Percentiles rank a stretch among this genome's conserved stretches.
phyloP scores from a whole-genome alignment of 2,113 vertebrate genomes.

The Etia nguti region DNA sequence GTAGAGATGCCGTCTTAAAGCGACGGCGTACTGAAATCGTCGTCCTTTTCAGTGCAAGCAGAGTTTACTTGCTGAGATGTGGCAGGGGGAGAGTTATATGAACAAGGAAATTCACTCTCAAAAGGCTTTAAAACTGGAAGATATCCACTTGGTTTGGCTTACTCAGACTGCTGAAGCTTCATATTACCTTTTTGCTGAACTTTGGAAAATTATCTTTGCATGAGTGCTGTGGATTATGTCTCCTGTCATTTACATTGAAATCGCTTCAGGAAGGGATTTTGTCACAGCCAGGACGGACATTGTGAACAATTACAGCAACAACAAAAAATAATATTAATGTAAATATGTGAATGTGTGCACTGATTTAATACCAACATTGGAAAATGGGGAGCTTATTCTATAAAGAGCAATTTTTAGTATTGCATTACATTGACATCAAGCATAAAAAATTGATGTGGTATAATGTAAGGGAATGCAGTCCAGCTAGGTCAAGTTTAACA shows the following conservation, averaged over 20 bases:
- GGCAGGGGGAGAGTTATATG: background rate
- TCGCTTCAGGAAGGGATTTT: background rate
- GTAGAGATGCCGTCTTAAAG: background rate
- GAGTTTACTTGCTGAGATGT: background rate
- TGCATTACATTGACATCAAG: background rate
- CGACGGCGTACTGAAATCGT: background rate
- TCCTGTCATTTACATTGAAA: background rate
- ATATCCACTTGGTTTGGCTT: background rate
- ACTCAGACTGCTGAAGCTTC: background rate
- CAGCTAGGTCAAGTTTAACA: background rate
- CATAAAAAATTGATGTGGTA: background rate
- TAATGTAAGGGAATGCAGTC: background rate
- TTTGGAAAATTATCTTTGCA: background rate
- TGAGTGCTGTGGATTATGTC: background rate
- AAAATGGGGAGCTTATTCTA: background rate
- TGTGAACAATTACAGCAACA: background rate
- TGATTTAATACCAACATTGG: background rate
- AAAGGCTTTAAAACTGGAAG: background rate
- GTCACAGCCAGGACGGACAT: background rate
- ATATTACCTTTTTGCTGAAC: background rate
- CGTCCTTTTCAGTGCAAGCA: background rate
- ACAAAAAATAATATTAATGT: background rate
- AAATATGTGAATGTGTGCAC: background rate
- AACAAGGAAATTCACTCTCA: background rate
- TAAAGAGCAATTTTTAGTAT: background rate